Percentiles rank a stretch among this genome's conserved stretches.
Evolutionary conservation across 2,888 invertebrate species (phyloP).

Genomic region (Eretmocerus hayati): DNA sequence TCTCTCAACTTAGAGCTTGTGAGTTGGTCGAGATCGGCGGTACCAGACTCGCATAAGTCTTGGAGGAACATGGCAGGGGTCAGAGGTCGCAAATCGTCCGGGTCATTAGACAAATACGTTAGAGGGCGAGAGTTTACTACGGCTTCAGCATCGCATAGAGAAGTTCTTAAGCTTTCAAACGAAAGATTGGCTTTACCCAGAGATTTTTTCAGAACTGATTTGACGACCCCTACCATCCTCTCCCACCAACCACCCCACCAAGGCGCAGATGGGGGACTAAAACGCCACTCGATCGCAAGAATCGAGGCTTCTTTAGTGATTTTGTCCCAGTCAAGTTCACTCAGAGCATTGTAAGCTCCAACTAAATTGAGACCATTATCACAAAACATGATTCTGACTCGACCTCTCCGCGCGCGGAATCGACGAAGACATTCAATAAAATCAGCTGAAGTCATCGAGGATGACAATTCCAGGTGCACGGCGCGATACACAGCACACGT

Average conservation of each 20-base stretch:
- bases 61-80: constrained; percentile 22
- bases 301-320: constrained; percentile 10
- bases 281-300: constrained; percentile 29
- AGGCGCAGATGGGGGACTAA: constrained; percentile 40
- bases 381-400: too few relatives aligned
- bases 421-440: too few relatives aligned
- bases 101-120: constrained; percentile 26
- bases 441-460: too few relatives aligned
- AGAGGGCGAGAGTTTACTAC: constrained; percentile 39
- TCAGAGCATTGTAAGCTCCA: too few relatives aligned
- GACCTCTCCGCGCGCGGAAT: too few relatives aligned
- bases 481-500: too few relatives aligned
- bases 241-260: constrained; percentile 48
- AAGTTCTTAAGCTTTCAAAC: constrained; percentile 32
- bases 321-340: constrained; percentile 29
- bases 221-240: constrained; percentile 39
- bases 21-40: constrained; percentile 13
- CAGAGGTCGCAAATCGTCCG: background rate
- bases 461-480: too few relatives aligned
- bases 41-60: constrained; percentile 3
- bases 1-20: background rate
- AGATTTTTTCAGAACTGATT: constrained; percentile 35
- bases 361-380: too few relatives aligned
- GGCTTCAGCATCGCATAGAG: constrained; percentile 33
- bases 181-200: constrained; percentile 35